Evolutionary conservation across 92 coral and sea anemone species (phyloP), one percentile per base, ranked within the genome.

Genomic region (Palythoa caribaeorum): DNA sequence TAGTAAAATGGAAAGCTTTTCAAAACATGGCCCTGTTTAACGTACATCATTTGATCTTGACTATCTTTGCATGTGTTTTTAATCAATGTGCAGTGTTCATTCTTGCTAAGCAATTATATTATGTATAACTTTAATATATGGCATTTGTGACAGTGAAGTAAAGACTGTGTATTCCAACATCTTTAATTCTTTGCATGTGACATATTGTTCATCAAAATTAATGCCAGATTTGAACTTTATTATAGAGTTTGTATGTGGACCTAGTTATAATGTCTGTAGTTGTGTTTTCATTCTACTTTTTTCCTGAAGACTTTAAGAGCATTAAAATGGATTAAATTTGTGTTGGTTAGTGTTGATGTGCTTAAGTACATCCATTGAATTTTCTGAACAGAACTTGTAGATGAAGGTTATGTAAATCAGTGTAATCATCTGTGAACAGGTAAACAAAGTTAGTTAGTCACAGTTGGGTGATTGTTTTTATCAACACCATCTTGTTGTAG

Each of bases 381-480:
- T 73, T 73, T 48, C 48, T 5, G 52, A 73, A 73, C 78, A 73
- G 78, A 73, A 44, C 21, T 73, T 73, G 28, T 73, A 8, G 50
- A 44, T 44, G 2, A 44, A 44, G 6, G 15, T 73, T 6, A 73
- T 73, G 53, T 73, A 73, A 73, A 39, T 8, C 78, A 44, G 54
- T 44, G 20, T 73, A 16, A 44, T 73, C 15, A 73, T 73, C 2
- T 37, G 75, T 3, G 1, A 40, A 38, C 55, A 40, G 39, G 8
- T 39, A 39, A 44, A 73, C 78, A 40, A 73, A 15, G 78, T 21
- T 17, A 7, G 28, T 16, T 17, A 36, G 55, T 73, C 20, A 44
- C 53, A 73, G 51, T 39, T 73, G 52, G 53, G 36, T 73, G 52
- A 19, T 73, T 17, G 14, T 17, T 9, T 17, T 73, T n/a, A 19